Percentiles rank a stretch among this genome's conserved stretches.
Conservation (phyloP, 2,888 invertebrate species). For the Margaritifera margaritifera region DNA sequence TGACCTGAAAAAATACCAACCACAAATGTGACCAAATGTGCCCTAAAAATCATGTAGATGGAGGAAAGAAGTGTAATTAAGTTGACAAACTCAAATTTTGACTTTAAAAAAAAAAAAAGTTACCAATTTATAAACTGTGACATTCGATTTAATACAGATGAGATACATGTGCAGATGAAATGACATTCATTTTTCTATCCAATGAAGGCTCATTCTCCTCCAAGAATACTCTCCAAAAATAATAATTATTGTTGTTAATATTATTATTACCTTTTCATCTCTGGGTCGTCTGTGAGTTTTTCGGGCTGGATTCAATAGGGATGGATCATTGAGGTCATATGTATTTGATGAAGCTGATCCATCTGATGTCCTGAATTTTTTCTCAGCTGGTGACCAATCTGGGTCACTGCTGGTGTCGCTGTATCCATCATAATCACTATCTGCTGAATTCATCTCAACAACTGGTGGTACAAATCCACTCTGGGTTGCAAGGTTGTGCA, state of each 20-base stretch:
- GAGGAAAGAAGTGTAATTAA: no score
- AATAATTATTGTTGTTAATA: no score
- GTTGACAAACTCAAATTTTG: no score
- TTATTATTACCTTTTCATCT: slow-evolving; percentile 43
- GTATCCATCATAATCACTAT: slow-evolving; percentile 49
- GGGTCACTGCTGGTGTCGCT: slow-evolving; percentile 43
- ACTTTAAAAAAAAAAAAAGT: no score
- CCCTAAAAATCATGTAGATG: no score
- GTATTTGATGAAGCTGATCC: slow-evolving; percentile 1
- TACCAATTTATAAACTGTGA: no score
- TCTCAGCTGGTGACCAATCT: slow-evolving; percentile 48
- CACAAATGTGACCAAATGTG: not conserved
- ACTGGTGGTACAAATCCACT: slow-evolving; percentile 93
- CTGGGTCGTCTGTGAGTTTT: slow-evolving; percentile 40
- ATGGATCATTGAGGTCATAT: slow-evolving; percentile 2
- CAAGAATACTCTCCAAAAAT: no score
- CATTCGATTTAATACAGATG: no score
- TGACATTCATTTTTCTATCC: no score
- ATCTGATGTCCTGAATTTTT: slow-evolving; percentile 30
- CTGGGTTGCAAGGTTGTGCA: slow-evolving; percentile 75
- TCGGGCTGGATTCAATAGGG: slow-evolving; percentile 19
- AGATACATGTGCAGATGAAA: no score
- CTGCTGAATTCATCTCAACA: slow-evolving; percentile 47
- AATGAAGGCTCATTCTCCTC: no score
- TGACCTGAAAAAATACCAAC: not conserved